Base-by-base conservation (phyloP, 2,797 vertebrate genomes). In the Poecile montanus region DNA sequence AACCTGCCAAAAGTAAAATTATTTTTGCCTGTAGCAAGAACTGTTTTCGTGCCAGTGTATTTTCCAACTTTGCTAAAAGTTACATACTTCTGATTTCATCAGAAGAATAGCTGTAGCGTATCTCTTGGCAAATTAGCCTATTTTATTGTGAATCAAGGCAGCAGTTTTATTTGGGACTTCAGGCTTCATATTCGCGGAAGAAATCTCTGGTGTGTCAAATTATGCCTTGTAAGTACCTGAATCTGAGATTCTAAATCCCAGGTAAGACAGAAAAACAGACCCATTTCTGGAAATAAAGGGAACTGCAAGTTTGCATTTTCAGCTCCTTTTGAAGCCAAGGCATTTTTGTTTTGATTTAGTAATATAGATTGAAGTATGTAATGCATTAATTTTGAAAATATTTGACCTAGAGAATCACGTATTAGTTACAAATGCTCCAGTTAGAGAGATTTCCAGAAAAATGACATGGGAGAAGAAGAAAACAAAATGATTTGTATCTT, bases 1-100 rank as follows among this genome's bases (percentile, higher is more conserved):
- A 94, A 81, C 76, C 36, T 97, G 93, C 95, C 94, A 96, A 91
- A 92, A 94, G 72, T 92, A 77, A 88, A 95, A 95, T 92, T 94
- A 92, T 92, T 95, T 85, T 95, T 86, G 91, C 95, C 93, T 92
- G 38, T 89, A 94, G 95, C 84, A 91, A 89, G 91, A 93, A 89
- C 32, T 58, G 65, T 77, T 93, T 95, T 91, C 3, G 17, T 84
- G 78, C 78, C 50, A 85, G 38, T 27, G 14, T 82, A 65, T 91
- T 90, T 74, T 75, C 76, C 51, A 91, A 84, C 89, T 95, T 95
- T 53, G 48, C 72, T 85, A 34, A 78, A 95, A 95, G 87, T 91
- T 96, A 48, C 25, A 42, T 48, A 66, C 26, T 93, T 94, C 15
- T 38, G 73, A 66, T 77, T 93, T 95, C 72, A 77, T 75, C 82